Base-by-base conservation (phyloP, 2,113 vertebrate genomes). In the Scolopax mira region DNA sequence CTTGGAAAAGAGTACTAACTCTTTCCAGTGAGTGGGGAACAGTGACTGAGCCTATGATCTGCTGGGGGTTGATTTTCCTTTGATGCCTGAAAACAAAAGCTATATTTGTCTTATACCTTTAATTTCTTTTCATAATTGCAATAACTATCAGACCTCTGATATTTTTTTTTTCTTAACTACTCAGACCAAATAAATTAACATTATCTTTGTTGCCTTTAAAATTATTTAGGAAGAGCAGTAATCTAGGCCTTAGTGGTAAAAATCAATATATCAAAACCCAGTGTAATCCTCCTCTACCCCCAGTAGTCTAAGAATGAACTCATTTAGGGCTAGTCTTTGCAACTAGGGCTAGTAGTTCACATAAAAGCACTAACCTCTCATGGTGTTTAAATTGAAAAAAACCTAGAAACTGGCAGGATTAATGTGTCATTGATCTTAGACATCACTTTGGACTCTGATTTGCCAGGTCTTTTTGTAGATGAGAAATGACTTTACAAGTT, bases 211-310 rank as follows among this genome's bases (percentile, higher is more conserved):
- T 78, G 21, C 17, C 23, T 1, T 48, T 78, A 55, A 89, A 86
- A 80, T 18, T 3, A 83, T 67, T 83, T 69, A 73, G 46, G 37
- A 82, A 67, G 6, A 42, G 0, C 6, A 74, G 5, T 58, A 62
- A 58, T 66, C n/a, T 19, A 44, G 11, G 3, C 12, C 16, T 83
- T 84, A 28, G 61, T 64, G 28, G 6, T 70, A 83, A 83, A 90
- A 94, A 70, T 21, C 24, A 82, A 25, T 67, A 16, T 48, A 60
- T n/a, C 11, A 71, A 82, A 88, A 79, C 37, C 39, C 27, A 65
- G 0, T 83, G 15, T 80, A 37, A 41, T 66, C 11, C 3, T 66
- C 14, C 21, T 2, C 10, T 13, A 33, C 0, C 4, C 4, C 54
- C 12, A 65, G 9, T 41, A 48, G 33, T 24, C 6, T 17, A 77